These are phyloP conservation scores for Manis javanica DNA, from an alignment of 2,797 vertebrate genomes.

Conservation along the genomic window DNA sequence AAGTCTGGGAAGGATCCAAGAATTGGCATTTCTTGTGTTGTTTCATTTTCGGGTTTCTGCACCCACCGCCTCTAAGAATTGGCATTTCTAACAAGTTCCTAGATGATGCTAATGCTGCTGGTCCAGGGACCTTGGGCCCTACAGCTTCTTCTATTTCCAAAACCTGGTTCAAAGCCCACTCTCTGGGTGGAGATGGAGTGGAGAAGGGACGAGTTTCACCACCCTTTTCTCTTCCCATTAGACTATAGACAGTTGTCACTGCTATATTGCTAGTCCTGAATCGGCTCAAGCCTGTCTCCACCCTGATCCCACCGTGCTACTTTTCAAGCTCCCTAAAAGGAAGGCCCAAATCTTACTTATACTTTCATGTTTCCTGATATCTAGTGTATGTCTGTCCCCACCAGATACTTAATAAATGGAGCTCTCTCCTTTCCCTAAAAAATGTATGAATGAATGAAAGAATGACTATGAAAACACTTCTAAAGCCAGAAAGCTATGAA, in stretches of 20 bases:
- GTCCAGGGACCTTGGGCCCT: not conserved
- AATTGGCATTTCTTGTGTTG: not conserved
- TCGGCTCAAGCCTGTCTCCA: not conserved
- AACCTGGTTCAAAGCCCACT: not conserved
- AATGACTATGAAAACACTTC: not conserved
- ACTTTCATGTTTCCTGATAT: not conserved
- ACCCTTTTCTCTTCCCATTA: not conserved
- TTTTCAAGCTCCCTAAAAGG: not conserved
- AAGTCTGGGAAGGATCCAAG: not conserved
- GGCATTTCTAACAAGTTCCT: not conserved
- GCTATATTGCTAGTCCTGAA: not conserved
- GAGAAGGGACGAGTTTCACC: not conserved
- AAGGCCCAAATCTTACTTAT: not conserved
- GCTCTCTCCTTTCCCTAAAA: too few species aligned
- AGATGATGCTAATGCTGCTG: not conserved
- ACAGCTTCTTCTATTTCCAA: not conserved
- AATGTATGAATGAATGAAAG: not conserved
- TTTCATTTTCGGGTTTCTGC: too few species aligned
- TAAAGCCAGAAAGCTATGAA: not conserved
- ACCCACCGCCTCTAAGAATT: not conserved
- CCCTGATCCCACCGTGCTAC: not conserved
- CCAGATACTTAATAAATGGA: slow-evolving; percentile 7
- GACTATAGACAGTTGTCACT: not conserved
- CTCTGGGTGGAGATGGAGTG: not conserved
- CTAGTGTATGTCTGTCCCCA: not conserved